Base-by-base conservation (phyloP, 2,888 invertebrate genomes). In the Asteroscopus sphinx region DNA sequence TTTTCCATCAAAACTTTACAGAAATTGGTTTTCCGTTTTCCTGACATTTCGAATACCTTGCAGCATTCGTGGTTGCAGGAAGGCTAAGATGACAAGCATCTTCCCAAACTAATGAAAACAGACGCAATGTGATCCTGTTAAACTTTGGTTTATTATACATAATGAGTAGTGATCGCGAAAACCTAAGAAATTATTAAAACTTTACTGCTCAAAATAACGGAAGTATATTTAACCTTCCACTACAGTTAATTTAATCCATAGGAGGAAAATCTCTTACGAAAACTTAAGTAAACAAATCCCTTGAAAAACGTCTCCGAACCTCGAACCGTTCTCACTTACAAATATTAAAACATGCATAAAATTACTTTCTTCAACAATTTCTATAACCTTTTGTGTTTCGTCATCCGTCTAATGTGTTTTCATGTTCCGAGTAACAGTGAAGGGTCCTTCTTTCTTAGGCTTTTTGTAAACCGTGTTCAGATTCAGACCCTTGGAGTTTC, bases 401-500 rank as follows among this genome's bases (percentile, higher is more conserved):
- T 89, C 93, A 92, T 91, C 90, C 92, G 87, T 88, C 90, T 90
- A 91, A 93, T 91, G 89, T 91, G 90, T 91, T 92, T 91, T 88
- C 81, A 70, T 78, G 81, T 85, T 86, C 80, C 47, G 78, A 81
- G 86, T 82, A 85, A 81, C 87, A 82, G 76, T 82, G 80, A 80
- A 87, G 85, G 83, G 83, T 65, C 67, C 77, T 61, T 59, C 55
- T 53, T 25, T 17, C 44, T 49, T 41, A 75, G 78, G 80, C 81
- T 85, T 88, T 90, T 91, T 91, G 92, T 91, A 79, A 83, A 76
- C 79, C 76, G 90, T 85, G 91, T 89, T 80, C 80, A 76, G 75
- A 66, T 89, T 80, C 80, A 76, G 74, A 66, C 78, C 74, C 76
- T 79, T 69, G 73, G 40, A 79, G 71, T 76, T 76, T 77, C 76